Conservation (phyloP, 2,113 vertebrate genomes). For the Lepus timidus region DNA sequence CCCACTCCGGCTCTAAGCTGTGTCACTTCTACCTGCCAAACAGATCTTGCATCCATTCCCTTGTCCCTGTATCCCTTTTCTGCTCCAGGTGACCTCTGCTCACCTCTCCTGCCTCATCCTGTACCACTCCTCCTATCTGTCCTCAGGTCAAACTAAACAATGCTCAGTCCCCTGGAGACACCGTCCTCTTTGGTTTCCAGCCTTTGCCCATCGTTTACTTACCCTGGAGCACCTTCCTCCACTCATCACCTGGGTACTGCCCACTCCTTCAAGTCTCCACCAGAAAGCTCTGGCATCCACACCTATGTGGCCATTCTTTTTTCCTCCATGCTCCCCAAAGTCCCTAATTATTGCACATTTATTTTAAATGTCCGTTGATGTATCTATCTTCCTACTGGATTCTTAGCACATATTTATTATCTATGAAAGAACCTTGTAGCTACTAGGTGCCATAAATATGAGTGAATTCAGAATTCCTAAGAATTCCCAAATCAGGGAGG, state of each 20-base stretch:
- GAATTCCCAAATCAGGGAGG: neutral
- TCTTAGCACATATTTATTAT: constrained; percentile 12
- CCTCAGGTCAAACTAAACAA: neutral
- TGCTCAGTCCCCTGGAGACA: too few relatives aligned
- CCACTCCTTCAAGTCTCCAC: too few relatives aligned
- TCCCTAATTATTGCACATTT: neutral
- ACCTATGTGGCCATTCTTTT: neutral
- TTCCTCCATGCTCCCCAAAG: neutral
- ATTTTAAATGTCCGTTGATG: neutral
- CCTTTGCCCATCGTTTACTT: neutral
- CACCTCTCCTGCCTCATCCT: neutral
- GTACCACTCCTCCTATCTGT: neutral
- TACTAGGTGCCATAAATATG: neutral
- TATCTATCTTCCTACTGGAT: neutral
- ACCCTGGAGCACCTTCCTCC: neutral
- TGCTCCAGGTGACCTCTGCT: neutral
- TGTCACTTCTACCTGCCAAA: neutral
- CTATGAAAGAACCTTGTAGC: neutral
- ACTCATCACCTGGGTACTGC: neutral
- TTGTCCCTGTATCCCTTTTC: neutral
- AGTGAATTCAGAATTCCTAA: neutral
- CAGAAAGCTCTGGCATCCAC: neutral
- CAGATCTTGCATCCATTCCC: neutral
- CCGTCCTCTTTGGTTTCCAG: neutral
- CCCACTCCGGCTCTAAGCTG: neutral